phyloP scores from a whole-genome alignment of 2,797 vertebrate genomes.

The Chaetodon trifasciatus region DNA sequence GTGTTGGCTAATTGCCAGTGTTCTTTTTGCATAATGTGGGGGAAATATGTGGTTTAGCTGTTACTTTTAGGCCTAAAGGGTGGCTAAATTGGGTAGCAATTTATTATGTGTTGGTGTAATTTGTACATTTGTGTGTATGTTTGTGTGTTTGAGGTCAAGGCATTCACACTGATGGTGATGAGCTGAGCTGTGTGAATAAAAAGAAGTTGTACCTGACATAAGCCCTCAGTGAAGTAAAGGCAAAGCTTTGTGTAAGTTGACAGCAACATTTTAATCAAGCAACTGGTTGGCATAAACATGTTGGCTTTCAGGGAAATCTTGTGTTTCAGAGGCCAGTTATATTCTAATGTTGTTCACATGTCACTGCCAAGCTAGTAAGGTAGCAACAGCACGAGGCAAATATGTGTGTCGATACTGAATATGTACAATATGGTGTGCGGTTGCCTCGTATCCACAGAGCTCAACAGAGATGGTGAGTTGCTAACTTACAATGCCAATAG shows the following conservation, averaged over 20 bases:
- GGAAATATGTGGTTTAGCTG: slow-evolving; percentile 64
- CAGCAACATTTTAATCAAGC: background rate
- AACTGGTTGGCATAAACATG: slow-evolving; percentile 7
- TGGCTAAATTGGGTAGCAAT: slow-evolving; percentile 48
- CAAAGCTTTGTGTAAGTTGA: background rate
- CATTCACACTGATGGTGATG: background rate
- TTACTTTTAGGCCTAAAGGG: slow-evolving; percentile 55
- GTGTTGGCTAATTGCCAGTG: slow-evolving; percentile 73
- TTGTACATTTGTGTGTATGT: slow-evolving; percentile 27
- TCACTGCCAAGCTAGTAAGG: background rate
- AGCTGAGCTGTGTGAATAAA: slow-evolving; percentile 11
- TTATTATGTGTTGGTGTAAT: slow-evolving; percentile 54
- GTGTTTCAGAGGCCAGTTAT: slow-evolving; percentile 6
- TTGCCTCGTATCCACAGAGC: slow-evolving; percentile 40
- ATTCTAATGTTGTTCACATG: slow-evolving; percentile 28
- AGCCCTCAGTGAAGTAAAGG: background rate
- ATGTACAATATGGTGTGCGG: slow-evolving; percentile 20
- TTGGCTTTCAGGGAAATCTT: slow-evolving; percentile 23
- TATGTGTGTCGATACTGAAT: slow-evolving; percentile 20
- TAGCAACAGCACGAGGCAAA: slow-evolving; percentile 7
- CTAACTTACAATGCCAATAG: slow-evolving; percentile 63
- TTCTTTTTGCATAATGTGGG: slow-evolving; percentile 68
- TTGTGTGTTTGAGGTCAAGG: slow-evolving; percentile 21
- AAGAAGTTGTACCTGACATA: background rate
- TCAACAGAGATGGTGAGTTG: slow-evolving; percentile 56